A percentile compares a stretch with the other conserved stretches of the same genome.
These are phyloP conservation scores for Plagiodera versicolora DNA, from an alignment of 2,888 invertebrate species.

Conservation along the genomic window DNA sequence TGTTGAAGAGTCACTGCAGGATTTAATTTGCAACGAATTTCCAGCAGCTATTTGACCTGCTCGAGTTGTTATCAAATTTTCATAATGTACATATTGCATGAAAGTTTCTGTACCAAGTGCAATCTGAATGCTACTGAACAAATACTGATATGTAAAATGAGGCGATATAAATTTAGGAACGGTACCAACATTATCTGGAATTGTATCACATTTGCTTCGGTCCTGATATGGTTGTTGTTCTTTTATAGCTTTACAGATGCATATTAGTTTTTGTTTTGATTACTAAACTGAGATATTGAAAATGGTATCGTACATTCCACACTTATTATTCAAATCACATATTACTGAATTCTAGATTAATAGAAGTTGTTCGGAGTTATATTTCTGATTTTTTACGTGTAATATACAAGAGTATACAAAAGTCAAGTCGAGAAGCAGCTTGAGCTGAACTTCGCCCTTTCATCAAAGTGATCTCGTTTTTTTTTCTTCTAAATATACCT, in stretches of 20 bases:
- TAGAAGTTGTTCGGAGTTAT: too few relatives aligned
- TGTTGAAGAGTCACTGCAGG: not conserved
- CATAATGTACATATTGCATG: constrained; percentile 1
- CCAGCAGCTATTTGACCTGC: not conserved
- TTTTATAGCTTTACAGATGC: not conserved
- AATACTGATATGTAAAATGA: constrained; percentile 1
- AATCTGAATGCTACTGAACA: not conserved
- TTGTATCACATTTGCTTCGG: not conserved
- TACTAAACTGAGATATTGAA: not conserved
- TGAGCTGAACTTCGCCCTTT: too few relatives aligned
- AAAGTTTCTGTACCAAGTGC: not conserved
- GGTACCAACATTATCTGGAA: not conserved
- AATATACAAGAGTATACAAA: too few relatives aligned
- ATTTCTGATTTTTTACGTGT: too few relatives aligned
- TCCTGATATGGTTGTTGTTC: not conserved
- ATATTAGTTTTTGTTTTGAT: not conserved
- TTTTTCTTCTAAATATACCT: too few relatives aligned
- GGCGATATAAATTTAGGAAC: not conserved
- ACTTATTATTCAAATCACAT: too few relatives aligned
- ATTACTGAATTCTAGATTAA: too few relatives aligned
- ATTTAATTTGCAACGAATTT: not conserved
- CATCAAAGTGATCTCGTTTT: too few relatives aligned
- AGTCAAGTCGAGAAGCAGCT: too few relatives aligned
- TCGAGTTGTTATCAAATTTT: not conserved
- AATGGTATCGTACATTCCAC: too few relatives aligned